These are phyloP conservation scores for Meliscaeva auricollis DNA, from an alignment of 2,888 invertebrate species.

Conservation along the genomic window DNA sequence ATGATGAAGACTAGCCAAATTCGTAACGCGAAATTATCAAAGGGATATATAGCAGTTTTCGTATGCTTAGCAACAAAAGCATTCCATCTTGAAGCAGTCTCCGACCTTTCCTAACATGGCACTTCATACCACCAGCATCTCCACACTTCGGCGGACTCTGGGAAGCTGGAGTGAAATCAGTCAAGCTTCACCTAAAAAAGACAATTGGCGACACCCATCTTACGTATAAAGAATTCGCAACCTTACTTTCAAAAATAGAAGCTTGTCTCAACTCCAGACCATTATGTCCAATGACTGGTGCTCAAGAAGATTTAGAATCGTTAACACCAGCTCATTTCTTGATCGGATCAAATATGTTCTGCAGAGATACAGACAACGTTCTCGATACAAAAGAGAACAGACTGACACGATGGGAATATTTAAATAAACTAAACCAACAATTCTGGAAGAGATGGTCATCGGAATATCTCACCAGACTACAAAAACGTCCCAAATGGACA, in stretches of 20 bases:
- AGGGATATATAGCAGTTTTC: slow-evolving; percentile 15
- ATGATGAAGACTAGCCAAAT: neutral
- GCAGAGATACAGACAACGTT: neutral
- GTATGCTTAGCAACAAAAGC: slow-evolving; percentile 24
- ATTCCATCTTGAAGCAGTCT: slow-evolving; percentile 42
- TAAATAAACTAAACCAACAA: neutral
- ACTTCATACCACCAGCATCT: slow-evolving; percentile 21
- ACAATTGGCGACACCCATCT: slow-evolving; percentile 2
- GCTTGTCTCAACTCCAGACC: slow-evolving; percentile 3
- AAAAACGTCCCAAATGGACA: slow-evolving; percentile 21
- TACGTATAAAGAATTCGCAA: neutral
- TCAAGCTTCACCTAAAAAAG: slow-evolving; percentile 20
- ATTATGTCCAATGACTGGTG: neutral
- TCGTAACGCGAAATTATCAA: neutral
- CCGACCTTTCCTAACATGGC: slow-evolving; percentile 36
- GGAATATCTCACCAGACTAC: slow-evolving; percentile 6
- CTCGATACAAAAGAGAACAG: neutral
- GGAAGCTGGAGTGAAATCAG: slow-evolving; percentile 9
- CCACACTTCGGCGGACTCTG: slow-evolving; percentile 22
- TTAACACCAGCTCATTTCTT: neutral
- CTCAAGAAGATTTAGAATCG: neutral
- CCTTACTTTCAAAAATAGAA: neutral
- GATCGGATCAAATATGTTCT: neutral
- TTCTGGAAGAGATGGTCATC: slow-evolving; percentile 22
- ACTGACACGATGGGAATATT: neutral